Base-by-base conservation (phyloP, 2,797 vertebrate species). In the Synaphobranchus kaupii region DNA sequence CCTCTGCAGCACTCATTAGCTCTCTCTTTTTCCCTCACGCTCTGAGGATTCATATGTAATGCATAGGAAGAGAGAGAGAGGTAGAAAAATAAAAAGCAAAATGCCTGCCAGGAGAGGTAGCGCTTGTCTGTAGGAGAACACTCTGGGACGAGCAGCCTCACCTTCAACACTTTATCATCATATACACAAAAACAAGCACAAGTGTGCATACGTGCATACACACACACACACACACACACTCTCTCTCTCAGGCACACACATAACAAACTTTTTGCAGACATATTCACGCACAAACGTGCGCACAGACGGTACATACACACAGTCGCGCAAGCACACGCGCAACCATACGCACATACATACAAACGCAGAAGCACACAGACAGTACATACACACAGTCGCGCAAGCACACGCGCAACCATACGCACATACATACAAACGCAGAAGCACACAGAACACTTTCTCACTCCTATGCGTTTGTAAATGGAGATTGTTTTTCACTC, bases 401-500 rank as follows among this genome's bases (percentile, higher is more conserved):
- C 3, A 39, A 39, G 39, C 39, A 39, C 39, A 0, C n/a, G n/a
- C 39, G 39, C 39, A 39, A 39, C 39, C 39, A 39, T 39, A 39
- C 39, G 39, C 22, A 31, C 31, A 2, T n/a, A 25, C 34, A 48
- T 20, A 48, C 54, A 68, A 9, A 66, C 63, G 9, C 17, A 15
- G 47, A 56, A 63, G 17, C 44, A 48, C 48, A 50, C 48, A 6
- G 28, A 47, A n/a, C 68, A n/a, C n/a, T 22, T 34, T 22, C 60
- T 68, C 63, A 66, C 20, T n/a, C 80, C 39, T 66, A 52, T 44
- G 5, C 31, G 22, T 52, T 50, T 47, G 68, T 44, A 56, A 84
- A 84, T 58, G 47, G 86, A 52, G 48, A 25, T 6, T 47, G 39
- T 84, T 83, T 68, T 83, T 81, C 81, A 68, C 63, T 82, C 47